These are phyloP conservation scores for Aldrovandia affinis DNA, from an alignment of 2,797 vertebrate species.

Conservation along the genomic window DNA sequence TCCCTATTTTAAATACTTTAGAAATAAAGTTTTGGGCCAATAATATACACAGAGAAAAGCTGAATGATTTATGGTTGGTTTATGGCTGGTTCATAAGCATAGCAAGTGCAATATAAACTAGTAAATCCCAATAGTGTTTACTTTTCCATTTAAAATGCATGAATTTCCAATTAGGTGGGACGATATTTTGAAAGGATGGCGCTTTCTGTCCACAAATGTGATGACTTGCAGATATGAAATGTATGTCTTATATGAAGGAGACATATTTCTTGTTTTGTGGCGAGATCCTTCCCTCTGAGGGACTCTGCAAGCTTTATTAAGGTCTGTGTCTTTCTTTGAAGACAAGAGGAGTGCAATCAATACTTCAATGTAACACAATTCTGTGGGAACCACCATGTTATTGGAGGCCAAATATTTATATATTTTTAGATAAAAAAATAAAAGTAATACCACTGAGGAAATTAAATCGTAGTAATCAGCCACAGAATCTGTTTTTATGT, in stretches of 20 bases:
- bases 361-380: not conserved
- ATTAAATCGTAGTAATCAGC: too few relatives aligned
- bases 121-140: not conserved
- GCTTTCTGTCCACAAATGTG: not conserved
- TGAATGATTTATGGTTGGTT: conserved; percentile 1
- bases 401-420: too few relatives aligned
- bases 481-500: too few relatives aligned
- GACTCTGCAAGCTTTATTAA: conserved; percentile 18
- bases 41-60: not conserved
- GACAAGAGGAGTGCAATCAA: conserved; percentile 21
- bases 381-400: conserved; percentile 2
- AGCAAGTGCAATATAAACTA: not conserved
- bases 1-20: not conserved
- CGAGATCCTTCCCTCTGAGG: conserved; percentile 23
- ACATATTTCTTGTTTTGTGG: conserved; percentile 20
- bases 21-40: not conserved
- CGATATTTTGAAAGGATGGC: not conserved
- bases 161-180: not conserved
- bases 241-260: not conserved
- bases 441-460: too few relatives aligned
- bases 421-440: too few relatives aligned
- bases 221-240: conserved; percentile 24
- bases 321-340: conserved; percentile 28
- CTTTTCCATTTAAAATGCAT: not conserved
- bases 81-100: not conserved